Base-by-base conservation (phyloP, 1,140 invertebrate species). In the Calliphora vicina region DNA sequence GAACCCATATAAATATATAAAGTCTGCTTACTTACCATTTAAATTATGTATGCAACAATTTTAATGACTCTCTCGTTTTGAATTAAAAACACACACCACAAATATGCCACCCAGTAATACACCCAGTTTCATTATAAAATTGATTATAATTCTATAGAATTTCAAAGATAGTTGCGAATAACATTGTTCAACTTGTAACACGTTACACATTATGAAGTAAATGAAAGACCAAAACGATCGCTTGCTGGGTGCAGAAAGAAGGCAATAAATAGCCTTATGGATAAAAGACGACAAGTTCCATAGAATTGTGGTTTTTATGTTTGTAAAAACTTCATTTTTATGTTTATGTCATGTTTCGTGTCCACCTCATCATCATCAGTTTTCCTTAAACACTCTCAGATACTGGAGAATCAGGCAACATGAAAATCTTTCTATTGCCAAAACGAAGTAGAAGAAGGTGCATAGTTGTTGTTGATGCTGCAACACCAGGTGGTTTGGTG, bases 401-500 rank as follows among this genome's bases (percentile, higher is more conserved):
- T 67, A 67, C 61, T 67, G 8, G 12, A 10, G 9, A 25, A 10
- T 23, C 6, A 25, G 61, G 9, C 61, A 67, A 9, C 61, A 67
- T 67, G 20, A 6, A 67, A 10, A 67, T 20, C 6, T 23, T 1
- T 82, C 73, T 45, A 82, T 23, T 73, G 50, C 45, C 25, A 74
- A 45, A 72, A 43, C 25, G 13, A 35, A n/a, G 27, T 0, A 6
- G 26, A 57, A 67, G 35, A 57, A 67, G 35, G 29, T 12, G 67
- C n/a, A 8, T 25, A 73, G 9, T 6, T 17, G 15, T n/a, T 6
- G 13, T 12, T 2, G 15, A 13, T 17, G 15, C n/a, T 17, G 6
- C 50, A 57, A 57, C 45, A 57, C n/a, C 50, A n/a, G n/a, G n/a
- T n/a, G n/a, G n/a, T n/a, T n/a, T 81, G 80, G 71, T 26, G 23